phyloP scores from a whole-genome alignment of 2,888 invertebrate genomes.

The Drosophila atroscutellata region DNA sequence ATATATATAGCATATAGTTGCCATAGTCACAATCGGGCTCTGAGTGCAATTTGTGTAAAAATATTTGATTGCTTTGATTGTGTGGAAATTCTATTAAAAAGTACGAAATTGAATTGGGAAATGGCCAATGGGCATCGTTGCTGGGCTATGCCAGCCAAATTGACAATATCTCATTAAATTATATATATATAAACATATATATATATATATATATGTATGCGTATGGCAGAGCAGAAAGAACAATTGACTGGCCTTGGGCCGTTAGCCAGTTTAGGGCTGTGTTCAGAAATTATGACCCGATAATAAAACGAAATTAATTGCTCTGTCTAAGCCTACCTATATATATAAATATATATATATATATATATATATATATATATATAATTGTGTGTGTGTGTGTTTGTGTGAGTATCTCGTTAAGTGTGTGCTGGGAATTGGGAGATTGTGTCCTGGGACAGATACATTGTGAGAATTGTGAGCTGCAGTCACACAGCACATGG shows the following conservation, averaged over 20 bases:
- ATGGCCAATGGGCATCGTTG: neutral
- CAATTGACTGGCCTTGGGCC: constrained; percentile 5
- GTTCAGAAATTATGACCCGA: constrained; percentile 33
- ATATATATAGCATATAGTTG: neutral
- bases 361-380: neutral
- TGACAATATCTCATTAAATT: constrained; percentile 37
- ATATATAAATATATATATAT: neutral
- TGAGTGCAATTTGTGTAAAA: neutral
- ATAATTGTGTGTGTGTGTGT: neutral
- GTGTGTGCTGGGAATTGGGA: constrained; percentile 4
- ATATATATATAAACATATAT: neutral
- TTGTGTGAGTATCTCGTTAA: neutral
- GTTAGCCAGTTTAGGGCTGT: constrained; percentile 4
- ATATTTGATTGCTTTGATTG: neutral
- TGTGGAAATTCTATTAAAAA: constrained; percentile 14
- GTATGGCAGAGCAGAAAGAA: neutral
- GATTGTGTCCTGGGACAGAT: neutral
- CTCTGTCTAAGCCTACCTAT: constrained; percentile 18
- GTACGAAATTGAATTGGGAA: neutral
- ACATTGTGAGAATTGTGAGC: constrained; percentile 17
- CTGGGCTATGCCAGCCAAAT: constrained; percentile 19
- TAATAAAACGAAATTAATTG: constrained; percentile 64
- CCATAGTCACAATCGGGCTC: neutral
- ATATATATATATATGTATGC: neutral
- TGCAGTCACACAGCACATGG: constrained; percentile 29